phyloP scores from a whole-genome alignment of 2,797 vertebrate genomes.

The Mallotus villosus region DNA sequence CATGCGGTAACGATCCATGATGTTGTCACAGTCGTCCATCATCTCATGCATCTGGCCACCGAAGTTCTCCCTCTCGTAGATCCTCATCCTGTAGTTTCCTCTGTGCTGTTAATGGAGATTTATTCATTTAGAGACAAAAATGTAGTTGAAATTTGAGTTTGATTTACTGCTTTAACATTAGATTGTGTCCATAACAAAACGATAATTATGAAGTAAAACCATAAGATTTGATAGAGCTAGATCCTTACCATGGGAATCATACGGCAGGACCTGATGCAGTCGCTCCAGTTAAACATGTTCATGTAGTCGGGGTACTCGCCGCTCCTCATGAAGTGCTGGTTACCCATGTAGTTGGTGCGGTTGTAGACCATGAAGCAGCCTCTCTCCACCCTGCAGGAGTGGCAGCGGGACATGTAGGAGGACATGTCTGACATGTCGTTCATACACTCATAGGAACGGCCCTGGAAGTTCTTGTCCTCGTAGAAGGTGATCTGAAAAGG shows the following conservation, averaged over 20 bases:
- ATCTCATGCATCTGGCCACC: no score
- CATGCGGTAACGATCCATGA: no score
- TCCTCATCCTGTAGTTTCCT: constrained; percentile 44
- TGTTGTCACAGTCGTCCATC: no score
- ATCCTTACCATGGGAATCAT: constrained; percentile 54
- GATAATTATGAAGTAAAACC: no score
- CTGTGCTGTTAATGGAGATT: constrained; percentile 18
- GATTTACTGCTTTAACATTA: not conserved
- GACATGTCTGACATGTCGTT: constrained; percentile 54
- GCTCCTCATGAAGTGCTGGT: constrained; percentile 56
- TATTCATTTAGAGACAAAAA: not conserved
- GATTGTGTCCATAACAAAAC: not conserved
- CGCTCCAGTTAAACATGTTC: constrained; percentile 48
- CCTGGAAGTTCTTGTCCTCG: constrained; percentile 57
- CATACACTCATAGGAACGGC: constrained; percentile 50
- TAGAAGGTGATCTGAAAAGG: constrained; percentile 48
- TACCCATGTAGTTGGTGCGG: constrained; percentile 55
- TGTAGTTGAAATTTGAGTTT: no score
- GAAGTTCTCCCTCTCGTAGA: constrained; percentile 36
- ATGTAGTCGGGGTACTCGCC: constrained; percentile 54
- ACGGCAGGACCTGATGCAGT: constrained; percentile 52
- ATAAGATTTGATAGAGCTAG: not conserved
- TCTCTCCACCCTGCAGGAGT: constrained; percentile 58
- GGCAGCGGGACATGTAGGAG: constrained; percentile 56
- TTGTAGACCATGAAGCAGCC: constrained; percentile 62